A percentile compares a stretch with the other conserved stretches of the same genome.
Conservation (phyloP, 2,113 vertebrate genomes). For the Cyanoramphus novaezelandiae region DNA sequence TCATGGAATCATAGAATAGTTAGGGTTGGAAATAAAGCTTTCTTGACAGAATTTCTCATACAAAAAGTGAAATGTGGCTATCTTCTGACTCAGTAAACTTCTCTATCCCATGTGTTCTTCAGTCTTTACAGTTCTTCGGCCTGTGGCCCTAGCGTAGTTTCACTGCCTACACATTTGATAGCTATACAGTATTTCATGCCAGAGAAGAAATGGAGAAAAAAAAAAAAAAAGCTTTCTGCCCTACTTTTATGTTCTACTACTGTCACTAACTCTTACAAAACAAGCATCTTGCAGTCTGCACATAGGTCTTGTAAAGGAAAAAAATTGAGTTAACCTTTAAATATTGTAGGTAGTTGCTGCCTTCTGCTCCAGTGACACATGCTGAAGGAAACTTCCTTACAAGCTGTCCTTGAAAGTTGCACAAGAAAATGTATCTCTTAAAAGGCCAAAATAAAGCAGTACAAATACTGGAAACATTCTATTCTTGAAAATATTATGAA, state of each 20-base stretch:
- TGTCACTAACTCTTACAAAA: not conserved
- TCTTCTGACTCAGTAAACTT: not conserved
- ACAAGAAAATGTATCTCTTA: slow-evolving; percentile 43
- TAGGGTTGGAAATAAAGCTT: not conserved
- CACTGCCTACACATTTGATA: not conserved
- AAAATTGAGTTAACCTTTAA: slow-evolving; percentile 12
- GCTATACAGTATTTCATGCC: not conserved
- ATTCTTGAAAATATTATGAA: slow-evolving; percentile 68
- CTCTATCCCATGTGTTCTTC: not conserved
- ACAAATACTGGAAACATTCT: slow-evolving; percentile 54
- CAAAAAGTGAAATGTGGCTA: not conserved
- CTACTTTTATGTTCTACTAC: not conserved
- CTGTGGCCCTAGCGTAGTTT: not conserved
- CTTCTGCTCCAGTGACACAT: slow-evolving; percentile 16
- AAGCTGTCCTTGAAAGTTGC: slow-evolving; percentile 32
- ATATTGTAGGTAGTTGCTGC: not conserved
- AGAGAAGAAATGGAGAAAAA: not conserved
- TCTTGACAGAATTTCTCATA: not conserved
- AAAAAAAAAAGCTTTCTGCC: not conserved
- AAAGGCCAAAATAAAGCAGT: slow-evolving; percentile 55
- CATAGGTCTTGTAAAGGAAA: not conserved
- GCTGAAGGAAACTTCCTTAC: slow-evolving; percentile 23
- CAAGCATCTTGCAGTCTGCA: not conserved
- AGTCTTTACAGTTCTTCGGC: not conserved
- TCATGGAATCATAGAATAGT: too few relatives aligned